phyloP scores from a whole-genome alignment of 1,140 invertebrate genomes.

The Drosophila tani region DNA sequence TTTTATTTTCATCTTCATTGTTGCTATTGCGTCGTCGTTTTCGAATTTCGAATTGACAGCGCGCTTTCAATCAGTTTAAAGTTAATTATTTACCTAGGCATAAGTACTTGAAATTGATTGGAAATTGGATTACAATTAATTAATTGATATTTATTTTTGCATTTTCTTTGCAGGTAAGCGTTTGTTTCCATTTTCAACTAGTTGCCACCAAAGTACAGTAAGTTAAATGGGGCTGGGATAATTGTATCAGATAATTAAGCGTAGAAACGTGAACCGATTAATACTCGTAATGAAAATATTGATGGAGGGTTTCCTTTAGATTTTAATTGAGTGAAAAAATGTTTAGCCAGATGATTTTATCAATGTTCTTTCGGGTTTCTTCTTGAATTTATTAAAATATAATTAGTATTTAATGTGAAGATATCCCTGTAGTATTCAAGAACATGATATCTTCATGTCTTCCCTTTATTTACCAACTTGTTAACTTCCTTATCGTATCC shows the following conservation, averaged over 20 bases:
- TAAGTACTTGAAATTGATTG: slow-evolving; percentile 53
- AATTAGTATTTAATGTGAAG: too few relatives aligned
- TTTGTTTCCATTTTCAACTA: slow-evolving; percentile 48
- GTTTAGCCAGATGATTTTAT: too few relatives aligned
- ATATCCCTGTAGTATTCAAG: neutral
- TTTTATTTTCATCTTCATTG: slow-evolving; percentile 33
- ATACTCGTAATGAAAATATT: neutral
- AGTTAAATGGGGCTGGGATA: slow-evolving; percentile 29
- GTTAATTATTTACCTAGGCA: slow-evolving; percentile 50
- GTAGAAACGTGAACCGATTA: neutral
- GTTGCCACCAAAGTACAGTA: slow-evolving; percentile 25
- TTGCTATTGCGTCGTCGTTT: slow-evolving; percentile 48
- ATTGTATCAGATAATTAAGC: slow-evolving; percentile 7
- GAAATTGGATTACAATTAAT: slow-evolving; percentile 50
- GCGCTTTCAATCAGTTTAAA: slow-evolving; percentile 23
- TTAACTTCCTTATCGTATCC: neutral
- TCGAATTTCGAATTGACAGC: slow-evolving; percentile 29
- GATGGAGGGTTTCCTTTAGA: neutral
- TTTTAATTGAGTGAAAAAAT: too few relatives aligned
- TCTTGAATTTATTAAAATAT: too few relatives aligned
- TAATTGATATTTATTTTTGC: slow-evolving; percentile 60
- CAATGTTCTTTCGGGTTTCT: too few relatives aligned
- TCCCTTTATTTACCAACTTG: neutral
- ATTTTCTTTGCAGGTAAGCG: slow-evolving; percentile 73
- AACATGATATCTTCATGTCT: neutral